Conservation (phyloP, 2,113 vertebrate species). For the Tenrec ecaudatus region DNA sequence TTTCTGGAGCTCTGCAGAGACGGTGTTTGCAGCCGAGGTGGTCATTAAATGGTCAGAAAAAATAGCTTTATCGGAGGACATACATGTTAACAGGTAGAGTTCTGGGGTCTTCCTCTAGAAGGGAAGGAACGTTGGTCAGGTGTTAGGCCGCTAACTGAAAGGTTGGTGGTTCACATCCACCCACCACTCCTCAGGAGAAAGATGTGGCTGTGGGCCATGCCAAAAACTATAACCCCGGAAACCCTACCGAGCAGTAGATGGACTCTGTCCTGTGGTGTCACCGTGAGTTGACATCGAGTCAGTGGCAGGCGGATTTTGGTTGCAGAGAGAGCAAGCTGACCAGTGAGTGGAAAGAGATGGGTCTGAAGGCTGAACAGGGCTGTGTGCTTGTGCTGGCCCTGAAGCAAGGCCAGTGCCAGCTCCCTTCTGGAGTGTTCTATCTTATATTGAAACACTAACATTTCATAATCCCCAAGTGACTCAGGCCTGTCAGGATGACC, state of each 20-base stretch:
- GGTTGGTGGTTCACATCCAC: too few relatives aligned
- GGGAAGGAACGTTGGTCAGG: neutral
- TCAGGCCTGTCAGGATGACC: neutral
- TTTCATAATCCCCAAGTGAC: slow-evolving; percentile 57
- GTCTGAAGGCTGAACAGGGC: neutral
- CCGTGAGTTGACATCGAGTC: too few relatives aligned
- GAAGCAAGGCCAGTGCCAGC: neutral
- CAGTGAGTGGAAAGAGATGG: neutral
- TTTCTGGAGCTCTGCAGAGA: slow-evolving; percentile 27
- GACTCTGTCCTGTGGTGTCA: too few relatives aligned
- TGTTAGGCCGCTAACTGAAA: too few relatives aligned
- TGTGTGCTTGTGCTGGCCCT: neutral
- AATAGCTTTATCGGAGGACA: neutral
- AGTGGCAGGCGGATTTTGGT: too few relatives aligned
- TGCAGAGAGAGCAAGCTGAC: neutral
- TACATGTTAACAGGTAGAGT: neutral
- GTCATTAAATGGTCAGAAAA: slow-evolving; percentile 14
- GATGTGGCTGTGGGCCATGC: too few relatives aligned
- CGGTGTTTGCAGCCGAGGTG: neutral
- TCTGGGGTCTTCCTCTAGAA: neutral
- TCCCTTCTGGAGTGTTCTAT: slow-evolving; percentile 34
- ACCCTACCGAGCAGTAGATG: too few relatives aligned
- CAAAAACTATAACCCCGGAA: too few relatives aligned
- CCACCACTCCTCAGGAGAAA: too few relatives aligned
- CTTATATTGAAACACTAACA: slow-evolving; percentile 5